Conservation (phyloP, 2,888 invertebrate genomes). For the Lasioglossum oenotherae region DNA sequence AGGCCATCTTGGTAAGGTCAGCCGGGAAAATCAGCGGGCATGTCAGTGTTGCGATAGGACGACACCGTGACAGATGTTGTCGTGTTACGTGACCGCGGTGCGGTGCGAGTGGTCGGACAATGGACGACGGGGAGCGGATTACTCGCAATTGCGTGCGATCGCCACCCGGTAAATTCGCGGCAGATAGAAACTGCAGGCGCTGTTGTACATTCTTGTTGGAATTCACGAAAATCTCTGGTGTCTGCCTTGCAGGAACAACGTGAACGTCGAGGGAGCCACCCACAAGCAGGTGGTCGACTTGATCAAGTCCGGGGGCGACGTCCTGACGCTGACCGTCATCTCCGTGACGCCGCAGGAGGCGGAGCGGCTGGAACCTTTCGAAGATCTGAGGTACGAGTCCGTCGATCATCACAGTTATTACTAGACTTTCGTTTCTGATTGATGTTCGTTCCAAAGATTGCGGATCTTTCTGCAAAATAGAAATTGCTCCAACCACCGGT, state of each 20-base stretch:
- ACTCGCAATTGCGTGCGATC: conserved; percentile 44
- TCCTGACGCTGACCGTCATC: conserved; percentile 97
- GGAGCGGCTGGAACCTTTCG: conserved; percentile 84
- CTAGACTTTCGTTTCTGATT: no score
- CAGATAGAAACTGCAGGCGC: not conserved
- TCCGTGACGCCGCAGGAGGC: conserved; percentile 96
- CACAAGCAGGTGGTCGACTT: conserved; percentile 99
- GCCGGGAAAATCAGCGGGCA: not conserved
- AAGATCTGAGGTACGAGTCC: conserved; percentile 79
- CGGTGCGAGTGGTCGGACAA: conserved; percentile 75
- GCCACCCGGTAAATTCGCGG: conserved; percentile 42
- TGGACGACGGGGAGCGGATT: conserved; percentile 35
- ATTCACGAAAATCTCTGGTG: not conserved
- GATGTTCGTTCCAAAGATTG: no score
- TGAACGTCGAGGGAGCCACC: conserved; percentile 99
- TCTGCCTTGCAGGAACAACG: conserved; percentile 92
- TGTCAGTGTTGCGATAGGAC: not conserved
- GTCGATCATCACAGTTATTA: not conserved
- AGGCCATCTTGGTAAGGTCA: not conserved
- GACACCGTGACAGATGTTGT: conserved; percentile 67
- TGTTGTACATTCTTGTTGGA: not conserved
- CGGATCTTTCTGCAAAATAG: not conserved
- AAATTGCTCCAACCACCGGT: not conserved
- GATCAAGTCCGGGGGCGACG: conserved; percentile 99
- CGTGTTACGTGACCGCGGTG: conserved; percentile 76